Evolutionary conservation across 2,113 vertebrate genomes (phyloP), one percentile per base, ranked within the genome.

Genomic region (Egretta garzetta): DNA sequence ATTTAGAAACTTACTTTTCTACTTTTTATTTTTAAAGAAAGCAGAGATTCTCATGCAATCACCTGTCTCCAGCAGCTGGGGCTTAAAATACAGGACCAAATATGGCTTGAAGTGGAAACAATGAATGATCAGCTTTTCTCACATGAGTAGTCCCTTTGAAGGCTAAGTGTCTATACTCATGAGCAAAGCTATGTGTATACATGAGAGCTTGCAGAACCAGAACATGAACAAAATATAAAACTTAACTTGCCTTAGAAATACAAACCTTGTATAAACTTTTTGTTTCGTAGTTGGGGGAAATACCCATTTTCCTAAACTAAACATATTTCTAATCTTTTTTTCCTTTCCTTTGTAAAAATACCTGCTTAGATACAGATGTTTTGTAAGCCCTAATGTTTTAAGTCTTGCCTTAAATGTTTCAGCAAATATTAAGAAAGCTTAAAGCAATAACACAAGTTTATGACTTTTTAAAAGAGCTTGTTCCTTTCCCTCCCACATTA

Each of bases 351-450:
- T 82, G 72, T 70, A 88, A 94, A 95, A 95, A 84, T 73, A 86
- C 17, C 26, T 94, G 45, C 63, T 85, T 83, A 87, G 70, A 92
- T 39, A 53, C 53, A 82, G 66, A 62, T 55, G 47, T 66, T 70
- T 72, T 88, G 45, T 82, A 96, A 96, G 26, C 32, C 7, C 35
- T 76, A 39, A 53, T 88, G 37, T 83, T 89, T 74, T 47, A 94
- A 97, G 64, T 33, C 77, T 94, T 97, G 94, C 73, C 76, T 92
- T 92, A 93, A 96, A 96, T 77, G 4, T 77, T 96, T 95, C 83
- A 82, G 52, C 84, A 97, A 96, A 92, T 91, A 96, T 83, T 91
- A 80, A 94, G 95, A 94, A 92, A 92, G 39, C 72, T 97, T 55
- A 91, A 96, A 59, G 85, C 77, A 92, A 66, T 45, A 81, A 86